Conservation (phyloP, 2,797 vertebrate genomes). For the Simalia tracyae region DNA sequence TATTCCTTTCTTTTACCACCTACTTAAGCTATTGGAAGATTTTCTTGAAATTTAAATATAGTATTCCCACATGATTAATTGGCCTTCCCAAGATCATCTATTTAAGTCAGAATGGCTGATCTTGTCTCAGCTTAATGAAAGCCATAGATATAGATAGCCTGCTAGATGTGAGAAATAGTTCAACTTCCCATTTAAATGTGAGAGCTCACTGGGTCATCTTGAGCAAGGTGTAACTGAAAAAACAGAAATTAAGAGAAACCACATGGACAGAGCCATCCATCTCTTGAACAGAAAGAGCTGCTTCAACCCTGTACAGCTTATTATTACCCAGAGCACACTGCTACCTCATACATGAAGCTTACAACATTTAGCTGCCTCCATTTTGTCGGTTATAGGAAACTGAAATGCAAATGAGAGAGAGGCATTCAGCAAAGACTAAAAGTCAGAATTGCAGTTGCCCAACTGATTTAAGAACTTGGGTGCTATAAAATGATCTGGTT, state of each 20-base stretch:
- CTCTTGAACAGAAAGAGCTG: not conserved
- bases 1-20: not conserved
- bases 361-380: not conserved
- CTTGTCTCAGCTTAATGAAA: not conserved
- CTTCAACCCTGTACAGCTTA: not conserved
- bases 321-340: not conserved
- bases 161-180: not conserved
- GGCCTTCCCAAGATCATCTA: not conserved
- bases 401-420: constrained; percentile 8
- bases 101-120: not conserved
- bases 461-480: not conserved
- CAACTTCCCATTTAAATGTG: not conserved
- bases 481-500: not conserved
- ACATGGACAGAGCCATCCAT: not conserved
- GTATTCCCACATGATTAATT: not conserved
- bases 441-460: not conserved
- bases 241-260: not conserved
- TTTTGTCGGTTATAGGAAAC: not conserved
- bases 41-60: not conserved
- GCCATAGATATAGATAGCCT: not conserved
- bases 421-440: fast-evolving
- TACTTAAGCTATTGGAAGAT: not conserved
- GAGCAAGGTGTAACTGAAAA: not conserved
- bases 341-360: no score
- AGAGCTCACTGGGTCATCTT: not conserved